These are phyloP conservation scores for Sarcophaga bullata DNA, from an alignment of 1,140 invertebrate species.

Conservation along the genomic window DNA sequence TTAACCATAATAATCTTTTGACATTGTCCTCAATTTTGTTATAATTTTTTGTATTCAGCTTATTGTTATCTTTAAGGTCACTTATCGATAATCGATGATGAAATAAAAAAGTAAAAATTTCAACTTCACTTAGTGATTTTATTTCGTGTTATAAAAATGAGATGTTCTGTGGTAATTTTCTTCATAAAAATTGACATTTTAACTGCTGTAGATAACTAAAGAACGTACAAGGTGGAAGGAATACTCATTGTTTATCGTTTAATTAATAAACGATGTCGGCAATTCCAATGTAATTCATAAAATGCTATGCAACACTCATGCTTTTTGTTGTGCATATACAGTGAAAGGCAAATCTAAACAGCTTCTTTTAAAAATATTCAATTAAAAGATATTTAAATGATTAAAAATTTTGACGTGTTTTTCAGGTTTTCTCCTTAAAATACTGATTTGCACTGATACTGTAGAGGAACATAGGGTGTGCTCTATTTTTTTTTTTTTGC, in stretches of 20 bases:
- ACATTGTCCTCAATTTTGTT: not conserved
- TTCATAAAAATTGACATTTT: too few relatives aligned
- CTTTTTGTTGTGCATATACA: too few relatives aligned
- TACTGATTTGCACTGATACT: too few relatives aligned
- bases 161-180: too few relatives aligned
- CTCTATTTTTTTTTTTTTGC: too few relatives aligned
- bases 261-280: slow-evolving; percentile 10
- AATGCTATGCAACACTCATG: not conserved
- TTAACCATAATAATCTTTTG: not conserved
- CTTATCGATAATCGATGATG: not conserved
- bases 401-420: too few relatives aligned
- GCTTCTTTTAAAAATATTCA: too few relatives aligned
- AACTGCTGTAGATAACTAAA: not conserved
- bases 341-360: too few relatives aligned
- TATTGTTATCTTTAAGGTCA: not conserved
- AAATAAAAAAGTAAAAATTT: not conserved
- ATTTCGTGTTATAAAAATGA: not conserved
- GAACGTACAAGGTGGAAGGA: not conserved
- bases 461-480: too few relatives aligned
- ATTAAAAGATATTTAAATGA: too few relatives aligned
- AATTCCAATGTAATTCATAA: not conserved
- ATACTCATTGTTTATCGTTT: not conserved
- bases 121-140: not conserved
- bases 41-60: not conserved
- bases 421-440: too few relatives aligned